Percentiles rank a stretch among this genome's conserved stretches.
Conservation (phyloP, 2,113 vertebrate species). For the Hipposideros armiger region DNA sequence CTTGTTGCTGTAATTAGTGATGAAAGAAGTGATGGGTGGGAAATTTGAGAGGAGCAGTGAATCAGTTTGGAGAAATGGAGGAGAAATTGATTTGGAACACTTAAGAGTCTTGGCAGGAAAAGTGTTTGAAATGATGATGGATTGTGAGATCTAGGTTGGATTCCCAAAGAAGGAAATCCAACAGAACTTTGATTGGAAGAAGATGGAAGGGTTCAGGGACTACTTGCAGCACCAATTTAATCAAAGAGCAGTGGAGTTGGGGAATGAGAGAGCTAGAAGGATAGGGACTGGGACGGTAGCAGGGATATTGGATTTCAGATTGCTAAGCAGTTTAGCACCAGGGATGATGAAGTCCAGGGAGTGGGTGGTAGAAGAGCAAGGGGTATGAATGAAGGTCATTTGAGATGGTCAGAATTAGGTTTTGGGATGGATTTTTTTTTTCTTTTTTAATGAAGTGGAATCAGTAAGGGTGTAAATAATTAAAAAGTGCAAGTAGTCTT, state of each 20-base stretch:
- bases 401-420: neutral
- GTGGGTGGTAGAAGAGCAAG: neutral
- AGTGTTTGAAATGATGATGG: slow-evolving; percentile 9
- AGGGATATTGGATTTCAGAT: neutral
- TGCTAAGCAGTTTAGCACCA: neutral
- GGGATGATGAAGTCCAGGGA: neutral
- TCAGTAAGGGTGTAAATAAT: neutral
- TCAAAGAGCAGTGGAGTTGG: neutral
- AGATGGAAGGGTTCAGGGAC: neutral
- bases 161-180: neutral
- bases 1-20: neutral
- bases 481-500: neutral
- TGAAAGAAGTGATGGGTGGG: neutral
- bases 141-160: neutral
- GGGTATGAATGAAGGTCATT: neutral
- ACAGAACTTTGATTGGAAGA: neutral
- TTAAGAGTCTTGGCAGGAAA: neutral
- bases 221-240: neutral
- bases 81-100: neutral
- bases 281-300: neutral
- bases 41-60: slow-evolving; percentile 24
- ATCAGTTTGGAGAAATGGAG: slow-evolving; percentile 30
- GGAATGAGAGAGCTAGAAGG: neutral
- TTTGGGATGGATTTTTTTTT: neutral
- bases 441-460: neutral